These are phyloP conservation scores for Trichonephila clavata DNA, from an alignment of 1,140 invertebrate species.

Conservation along the genomic window DNA sequence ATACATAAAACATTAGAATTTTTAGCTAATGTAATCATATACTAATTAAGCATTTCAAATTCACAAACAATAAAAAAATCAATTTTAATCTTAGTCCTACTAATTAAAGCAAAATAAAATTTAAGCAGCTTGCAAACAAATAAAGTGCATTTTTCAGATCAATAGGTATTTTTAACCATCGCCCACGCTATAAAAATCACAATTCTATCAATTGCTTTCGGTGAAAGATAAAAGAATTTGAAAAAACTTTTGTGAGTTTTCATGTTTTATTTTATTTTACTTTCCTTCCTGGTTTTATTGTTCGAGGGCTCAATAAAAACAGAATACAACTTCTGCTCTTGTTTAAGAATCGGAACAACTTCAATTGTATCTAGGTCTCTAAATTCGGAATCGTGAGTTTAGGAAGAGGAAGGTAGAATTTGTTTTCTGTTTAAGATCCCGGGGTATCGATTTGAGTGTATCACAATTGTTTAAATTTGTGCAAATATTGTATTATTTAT, in stretches of 20 bases:
- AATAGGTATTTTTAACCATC: neutral
- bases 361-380: neutral
- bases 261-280: neutral
- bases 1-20: too few relatives aligned
- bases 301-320: conserved; percentile 7
- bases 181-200: neutral
- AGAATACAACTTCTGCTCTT: neutral
- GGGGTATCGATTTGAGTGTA: too few relatives aligned
- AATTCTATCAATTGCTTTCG: neutral
- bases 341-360: conserved; percentile 9
- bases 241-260: neutral
- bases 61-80: too few relatives aligned
- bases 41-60: too few relatives aligned
- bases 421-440: too few relatives aligned
- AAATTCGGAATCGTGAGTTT: neutral
- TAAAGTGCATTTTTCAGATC: too few relatives aligned
- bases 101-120: too few relatives aligned
- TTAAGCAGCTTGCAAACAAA: too few relatives aligned
- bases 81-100: too few relatives aligned
- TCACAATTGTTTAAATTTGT: too few relatives aligned
- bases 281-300: neutral
- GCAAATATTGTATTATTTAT: too few relatives aligned
- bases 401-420: neutral
- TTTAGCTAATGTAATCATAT: too few relatives aligned
- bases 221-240: neutral